Evolutionary conservation across 2,888 invertebrate genomes (phyloP), one percentile per base, ranked within the genome.

Genomic region (Alentia gelatinosa): DNA sequence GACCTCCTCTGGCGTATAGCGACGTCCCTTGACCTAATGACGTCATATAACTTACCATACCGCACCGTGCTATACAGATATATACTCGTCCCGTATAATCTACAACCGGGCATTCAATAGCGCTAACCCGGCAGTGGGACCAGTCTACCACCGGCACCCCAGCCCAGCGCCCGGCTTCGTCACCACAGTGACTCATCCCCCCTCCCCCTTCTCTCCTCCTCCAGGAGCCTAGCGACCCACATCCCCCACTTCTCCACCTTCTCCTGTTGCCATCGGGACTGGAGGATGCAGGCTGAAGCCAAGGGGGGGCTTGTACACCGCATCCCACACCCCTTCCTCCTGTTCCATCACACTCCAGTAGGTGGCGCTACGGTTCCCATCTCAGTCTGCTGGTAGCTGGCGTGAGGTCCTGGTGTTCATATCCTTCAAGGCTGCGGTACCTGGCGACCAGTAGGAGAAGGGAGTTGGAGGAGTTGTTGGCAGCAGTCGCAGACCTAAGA

Each of bases 301-400:
- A n/a, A n/a, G n/a, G n/a, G n/a, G n/a, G n/a, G n/a, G 30, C 68
- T n/a, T n/a, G 19, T n/a, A 26, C 68, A 26, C 68, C 26, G 12
- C 68, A 26, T 30, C 68, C 26, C n/a, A 68, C 30, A 9, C 26
- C 26, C 26, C 26, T 68, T 68, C 47, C 19, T 30, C 30, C n/a
- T 63, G 19, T n/a, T n/a, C n/a, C n/a, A n/a, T n/a, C n/a, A n/a
- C n/a, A n/a, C 68, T 68, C 68, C 68, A 68, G 68, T 68, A 68
- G 68, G 68, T 68, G 68, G 68, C 68, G 30, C 56, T 56, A n/a
- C 68, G 30, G 68, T 68, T 7, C 47, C 30, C 12, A 26, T 30
- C 12, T 30, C n/a, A 30, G 3, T 68, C 12, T 12, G 68, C 68
- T 68, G 68, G 68, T 68, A 30, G 30, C 68, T 30, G 68, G 56